Conservation (phyloP, 2,888 invertebrate genomes). For the Lepidocyrtinus sp. region DNA sequence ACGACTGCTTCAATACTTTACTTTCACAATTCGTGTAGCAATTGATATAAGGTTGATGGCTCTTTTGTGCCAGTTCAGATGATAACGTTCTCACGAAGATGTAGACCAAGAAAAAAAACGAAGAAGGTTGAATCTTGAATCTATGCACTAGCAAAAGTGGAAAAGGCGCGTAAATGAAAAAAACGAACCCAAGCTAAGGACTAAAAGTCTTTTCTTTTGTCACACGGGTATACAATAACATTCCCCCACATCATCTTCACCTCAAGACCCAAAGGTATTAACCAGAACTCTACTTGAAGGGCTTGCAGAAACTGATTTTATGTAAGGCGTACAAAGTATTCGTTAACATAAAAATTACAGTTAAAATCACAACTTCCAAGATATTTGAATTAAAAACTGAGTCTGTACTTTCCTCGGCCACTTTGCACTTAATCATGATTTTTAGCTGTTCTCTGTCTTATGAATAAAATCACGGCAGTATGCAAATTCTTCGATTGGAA, state of each 20-base stretch:
- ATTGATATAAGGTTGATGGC: constrained; percentile 49
- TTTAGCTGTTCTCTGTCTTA: no score
- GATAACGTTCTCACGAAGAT: constrained; percentile 51
- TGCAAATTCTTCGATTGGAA: no score
- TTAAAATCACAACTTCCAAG: no score
- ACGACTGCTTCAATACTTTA: not conserved
- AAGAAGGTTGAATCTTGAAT: constrained; percentile 4
- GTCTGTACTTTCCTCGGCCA: no score
- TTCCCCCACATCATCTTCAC: constrained; percentile 27
- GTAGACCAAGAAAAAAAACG: constrained; percentile 8
- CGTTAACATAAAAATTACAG: no score
- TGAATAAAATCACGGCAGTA: no score
- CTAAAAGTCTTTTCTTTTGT: constrained; percentile 35
- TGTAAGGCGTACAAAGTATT: no score
- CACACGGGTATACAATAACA: constrained; percentile 20
- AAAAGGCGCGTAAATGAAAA: constrained; percentile 3
- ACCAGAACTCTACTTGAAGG: constrained; percentile 25
- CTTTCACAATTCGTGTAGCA: constrained; percentile 22
- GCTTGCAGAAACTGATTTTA: no score
- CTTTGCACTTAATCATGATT: no score
- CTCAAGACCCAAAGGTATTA: constrained; percentile 20
- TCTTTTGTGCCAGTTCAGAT: constrained; percentile 50
- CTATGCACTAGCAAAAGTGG: no score
- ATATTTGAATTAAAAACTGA: no score
- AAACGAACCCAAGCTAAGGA: constrained; percentile 22